Evolutionary conservation across 2,888 invertebrate species (phyloP).

Genomic region (Calameuta pallipes): DNA sequence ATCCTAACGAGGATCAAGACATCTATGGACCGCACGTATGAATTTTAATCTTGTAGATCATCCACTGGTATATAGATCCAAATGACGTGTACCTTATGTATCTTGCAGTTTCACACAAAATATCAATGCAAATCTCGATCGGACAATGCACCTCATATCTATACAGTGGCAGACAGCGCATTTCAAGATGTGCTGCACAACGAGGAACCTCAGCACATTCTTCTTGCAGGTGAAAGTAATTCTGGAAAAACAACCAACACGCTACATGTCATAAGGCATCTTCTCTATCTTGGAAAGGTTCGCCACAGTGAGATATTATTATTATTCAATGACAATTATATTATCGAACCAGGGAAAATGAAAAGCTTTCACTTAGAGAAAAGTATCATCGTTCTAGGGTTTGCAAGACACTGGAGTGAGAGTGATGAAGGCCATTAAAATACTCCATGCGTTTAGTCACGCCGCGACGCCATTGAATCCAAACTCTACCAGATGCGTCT

Average conservation of each 20-base stretch:
- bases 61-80: background rate
- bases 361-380: background rate
- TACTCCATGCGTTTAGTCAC: conserved; percentile 84
- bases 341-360: background rate
- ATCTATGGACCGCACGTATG: conserved; percentile 80
- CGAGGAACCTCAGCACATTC: conserved; percentile 85
- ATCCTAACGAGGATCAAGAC: conserved; percentile 80
- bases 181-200: conserved; percentile 93
- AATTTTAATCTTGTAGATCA: background rate
- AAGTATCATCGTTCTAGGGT: conserved; percentile 46
- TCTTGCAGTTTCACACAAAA: conserved; percentile 78
- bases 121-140: conserved; percentile 88
- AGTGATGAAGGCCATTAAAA: conserved; percentile 75
- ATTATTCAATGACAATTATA: background rate
- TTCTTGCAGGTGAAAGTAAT: conserved; percentile 90
- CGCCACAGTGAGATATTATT: background rate
- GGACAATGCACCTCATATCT: conserved; percentile 91
- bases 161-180: conserved; percentile 88
- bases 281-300: conserved; percentile 83
- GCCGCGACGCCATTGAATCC: conserved; percentile 87
- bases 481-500: conserved; percentile 86
- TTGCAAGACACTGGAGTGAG: conserved; percentile 71
- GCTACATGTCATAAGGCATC: conserved; percentile 81
- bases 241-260: conserved; percentile 92
- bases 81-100: background rate